A percentile compares a stretch with the other conserved stretches of the same genome.
These are phyloP conservation scores for Drosophila sp. DNA, from an alignment of 1,140 invertebrate genomes.

Conservation along the genomic window DNA sequence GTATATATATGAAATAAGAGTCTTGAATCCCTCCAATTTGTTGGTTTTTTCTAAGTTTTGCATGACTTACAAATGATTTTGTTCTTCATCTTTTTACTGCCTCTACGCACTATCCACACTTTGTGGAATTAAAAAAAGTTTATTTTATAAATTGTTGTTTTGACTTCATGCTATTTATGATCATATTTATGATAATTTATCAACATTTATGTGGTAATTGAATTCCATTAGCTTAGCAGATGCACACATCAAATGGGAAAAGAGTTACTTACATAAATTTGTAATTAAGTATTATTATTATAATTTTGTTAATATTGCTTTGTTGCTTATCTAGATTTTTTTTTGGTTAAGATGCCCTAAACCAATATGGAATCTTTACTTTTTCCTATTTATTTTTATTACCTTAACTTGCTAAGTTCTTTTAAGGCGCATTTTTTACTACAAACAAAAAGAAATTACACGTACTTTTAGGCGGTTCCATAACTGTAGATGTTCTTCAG, in stretches of 20 bases:
- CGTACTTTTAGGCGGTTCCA: neutral
- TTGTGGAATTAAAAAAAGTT: slow-evolving; percentile 21
- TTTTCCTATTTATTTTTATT: slow-evolving; percentile 28
- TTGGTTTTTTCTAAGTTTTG: slow-evolving; percentile 44
- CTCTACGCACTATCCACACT: neutral
- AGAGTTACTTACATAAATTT: slow-evolving; percentile 54
- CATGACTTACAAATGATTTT: slow-evolving; percentile 45
- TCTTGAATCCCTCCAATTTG: slow-evolving; percentile 77
- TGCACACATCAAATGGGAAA: slow-evolving; percentile 48
- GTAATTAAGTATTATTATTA: slow-evolving; percentile 26
- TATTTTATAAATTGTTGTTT: slow-evolving; percentile 9
- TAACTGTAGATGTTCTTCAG: neutral
- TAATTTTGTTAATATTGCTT: slow-evolving; percentile 70
- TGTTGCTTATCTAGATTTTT: slow-evolving; percentile 51
- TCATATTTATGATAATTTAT: slow-evolving; percentile 4
- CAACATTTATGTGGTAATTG: slow-evolving; percentile 42
- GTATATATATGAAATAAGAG: slow-evolving; percentile 79
- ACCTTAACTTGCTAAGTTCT: slow-evolving; percentile 51
- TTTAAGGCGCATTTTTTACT: slow-evolving; percentile 67
- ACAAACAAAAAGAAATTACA: slow-evolving; percentile 39
- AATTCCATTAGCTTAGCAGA: slow-evolving; percentile 45
- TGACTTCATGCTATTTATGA: slow-evolving; percentile 5
- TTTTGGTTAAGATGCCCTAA: slow-evolving; percentile 27
- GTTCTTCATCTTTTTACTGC: neutral
- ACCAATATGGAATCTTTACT: slow-evolving; percentile 49